These are phyloP conservation scores for Oncorhynchus tshawytscha DNA, from an alignment of 2,113 vertebrate genomes.

Conservation along the genomic window DNA sequence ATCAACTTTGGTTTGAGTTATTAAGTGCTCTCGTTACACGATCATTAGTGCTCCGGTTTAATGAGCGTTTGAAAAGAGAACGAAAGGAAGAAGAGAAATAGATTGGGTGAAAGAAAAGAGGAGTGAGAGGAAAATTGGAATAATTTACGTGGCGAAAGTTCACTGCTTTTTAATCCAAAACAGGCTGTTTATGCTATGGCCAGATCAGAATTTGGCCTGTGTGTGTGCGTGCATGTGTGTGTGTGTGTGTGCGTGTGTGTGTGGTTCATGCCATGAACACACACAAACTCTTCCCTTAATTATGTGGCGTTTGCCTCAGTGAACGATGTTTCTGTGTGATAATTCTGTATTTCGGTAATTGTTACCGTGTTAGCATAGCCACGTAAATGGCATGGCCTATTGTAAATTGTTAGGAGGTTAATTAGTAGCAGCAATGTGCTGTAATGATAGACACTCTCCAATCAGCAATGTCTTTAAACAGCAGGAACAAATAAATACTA, in stretches of 20 bases:
- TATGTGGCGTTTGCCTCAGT: conserved; percentile 61
- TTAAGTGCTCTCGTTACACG: neutral
- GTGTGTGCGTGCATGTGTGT: neutral
- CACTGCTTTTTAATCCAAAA: conserved; percentile 20
- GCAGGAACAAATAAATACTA: conserved; percentile 34
- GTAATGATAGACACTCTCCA: conserved; percentile 36
- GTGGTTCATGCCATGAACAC: conserved; percentile 53
- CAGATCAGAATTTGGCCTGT: conserved; percentile 11
- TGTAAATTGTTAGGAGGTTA: conserved; percentile 55
- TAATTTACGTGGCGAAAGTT: conserved; percentile 10
- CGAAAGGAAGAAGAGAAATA: neutral
- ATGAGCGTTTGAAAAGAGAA: conserved; percentile 26
- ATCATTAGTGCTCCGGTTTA: conserved; percentile 5
- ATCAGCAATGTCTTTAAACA: conserved; percentile 25
- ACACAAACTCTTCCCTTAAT: conserved; percentile 54
- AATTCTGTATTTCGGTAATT: conserved; percentile 55
- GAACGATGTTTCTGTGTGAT: conserved; percentile 54
- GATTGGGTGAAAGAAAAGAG: neutral
- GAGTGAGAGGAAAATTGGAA: conserved; percentile 11
- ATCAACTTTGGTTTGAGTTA: neutral
- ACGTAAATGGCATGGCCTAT: conserved; percentile 51
- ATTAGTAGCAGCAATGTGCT: conserved; percentile 44
- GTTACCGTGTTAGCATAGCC: conserved; percentile 43
- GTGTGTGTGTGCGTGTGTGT: neutral
- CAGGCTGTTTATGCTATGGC: conserved; percentile 41